A percentile compares a stretch with the other conserved stretches of the same genome.
Evolutionary conservation across 2,113 vertebrate genomes (phyloP).

Genomic region (Percopsis transmontana): DNA sequence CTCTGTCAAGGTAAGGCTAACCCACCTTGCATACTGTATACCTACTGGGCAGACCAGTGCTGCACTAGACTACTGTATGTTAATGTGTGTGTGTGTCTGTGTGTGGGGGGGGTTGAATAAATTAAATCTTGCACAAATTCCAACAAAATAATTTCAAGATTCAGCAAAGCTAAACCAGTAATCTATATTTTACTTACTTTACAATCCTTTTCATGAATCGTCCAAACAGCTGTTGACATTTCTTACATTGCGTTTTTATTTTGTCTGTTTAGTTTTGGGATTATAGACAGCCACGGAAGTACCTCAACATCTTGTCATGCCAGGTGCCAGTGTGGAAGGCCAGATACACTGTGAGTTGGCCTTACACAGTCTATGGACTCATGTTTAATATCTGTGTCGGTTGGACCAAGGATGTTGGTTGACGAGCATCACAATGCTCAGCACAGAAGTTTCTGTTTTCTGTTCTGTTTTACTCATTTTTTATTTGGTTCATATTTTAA

Average conservation of each 20-base stretch:
- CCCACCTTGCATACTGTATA: not conserved
- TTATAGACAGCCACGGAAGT: slow-evolving; percentile 95
- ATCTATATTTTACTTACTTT: not conserved
- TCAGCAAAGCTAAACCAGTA: not conserved
- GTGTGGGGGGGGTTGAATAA: too few species aligned
- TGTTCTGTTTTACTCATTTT: too few species aligned
- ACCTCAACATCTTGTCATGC: slow-evolving; percentile 93
- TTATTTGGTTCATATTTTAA: too few species aligned
- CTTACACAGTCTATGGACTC: not conserved
- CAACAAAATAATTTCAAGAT: too few species aligned
- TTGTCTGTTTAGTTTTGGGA: slow-evolving; percentile 90
- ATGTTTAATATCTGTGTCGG: too few species aligned
- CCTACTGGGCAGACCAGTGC: too few species aligned
- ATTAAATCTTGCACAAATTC: too few species aligned
- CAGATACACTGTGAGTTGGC: slow-evolving; percentile 88
- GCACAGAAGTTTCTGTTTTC: too few species aligned
- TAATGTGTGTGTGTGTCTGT: too few species aligned
- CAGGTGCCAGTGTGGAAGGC: slow-evolving; percentile 99
- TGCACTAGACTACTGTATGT: too few species aligned
- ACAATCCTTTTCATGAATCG: not conserved
- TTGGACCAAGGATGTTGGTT: too few species aligned
- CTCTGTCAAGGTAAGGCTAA: slow-evolving; percentile 87
- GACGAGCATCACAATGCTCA: too few species aligned
- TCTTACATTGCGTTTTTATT: not conserved
- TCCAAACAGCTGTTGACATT: not conserved